phyloP scores from a whole-genome alignment of 2,888 invertebrate species.

The Electrophaes corylata region DNA sequence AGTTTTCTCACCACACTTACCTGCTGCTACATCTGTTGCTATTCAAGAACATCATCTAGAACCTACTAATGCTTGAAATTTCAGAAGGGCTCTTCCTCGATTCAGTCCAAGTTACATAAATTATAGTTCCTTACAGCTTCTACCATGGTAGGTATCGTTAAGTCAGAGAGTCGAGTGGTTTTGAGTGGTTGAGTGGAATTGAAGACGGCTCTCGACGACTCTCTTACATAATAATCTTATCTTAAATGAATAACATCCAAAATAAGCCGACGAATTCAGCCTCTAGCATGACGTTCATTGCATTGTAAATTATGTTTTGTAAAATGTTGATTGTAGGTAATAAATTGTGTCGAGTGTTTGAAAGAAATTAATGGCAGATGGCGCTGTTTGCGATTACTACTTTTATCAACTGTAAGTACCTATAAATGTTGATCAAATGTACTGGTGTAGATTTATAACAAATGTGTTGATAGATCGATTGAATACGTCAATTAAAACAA shows the following conservation, averaged over 20 bases:
- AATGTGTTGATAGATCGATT: background rate
- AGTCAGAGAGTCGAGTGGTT: too few species aligned
- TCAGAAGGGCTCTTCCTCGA: background rate
- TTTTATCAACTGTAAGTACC: too few species aligned
- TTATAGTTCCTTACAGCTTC: too few species aligned
- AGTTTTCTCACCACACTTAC: too few species aligned
- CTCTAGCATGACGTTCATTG: constrained; percentile 3
- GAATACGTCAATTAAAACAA: background rate
- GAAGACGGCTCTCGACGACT: too few species aligned
- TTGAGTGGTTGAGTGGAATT: too few species aligned
- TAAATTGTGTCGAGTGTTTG: constrained; percentile 20
- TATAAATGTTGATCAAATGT: background rate
- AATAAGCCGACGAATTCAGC: background rate
- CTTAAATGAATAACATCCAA: background rate
- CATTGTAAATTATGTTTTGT: constrained; percentile 21
- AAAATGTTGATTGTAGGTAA: constrained; percentile 20
- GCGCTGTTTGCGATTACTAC: constrained; percentile 12
- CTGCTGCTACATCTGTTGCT: too few species aligned
- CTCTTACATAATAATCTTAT: background rate
- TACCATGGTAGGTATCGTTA: too few species aligned
- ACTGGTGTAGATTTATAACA: background rate
- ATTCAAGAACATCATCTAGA: too few species aligned
- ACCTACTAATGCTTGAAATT: too few species aligned
- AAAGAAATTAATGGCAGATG: constrained; percentile 11
- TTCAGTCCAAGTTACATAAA: too few species aligned